Evolutionary conservation across 2,113 vertebrate genomes (phyloP).

Genomic region (Morone chrysops): DNA sequence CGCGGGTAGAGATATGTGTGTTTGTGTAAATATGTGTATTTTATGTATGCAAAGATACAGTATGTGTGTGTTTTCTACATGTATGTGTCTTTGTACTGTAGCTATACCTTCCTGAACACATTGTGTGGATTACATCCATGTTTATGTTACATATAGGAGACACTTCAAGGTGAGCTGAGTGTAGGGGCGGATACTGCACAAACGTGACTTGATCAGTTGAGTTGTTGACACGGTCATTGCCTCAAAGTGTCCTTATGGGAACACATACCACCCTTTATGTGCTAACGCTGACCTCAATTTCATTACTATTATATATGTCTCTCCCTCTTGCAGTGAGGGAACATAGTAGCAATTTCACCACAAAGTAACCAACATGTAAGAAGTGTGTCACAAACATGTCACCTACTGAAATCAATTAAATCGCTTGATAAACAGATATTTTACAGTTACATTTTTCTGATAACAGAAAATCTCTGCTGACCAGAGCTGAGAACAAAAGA

Average conservation of each 20-base stretch:
- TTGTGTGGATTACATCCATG: not conserved
- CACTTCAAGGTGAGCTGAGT: constrained; percentile 55
- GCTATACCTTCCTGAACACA: not conserved
- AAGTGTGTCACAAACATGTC: not conserved
- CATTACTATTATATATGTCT: not conserved
- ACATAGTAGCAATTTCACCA: not conserved
- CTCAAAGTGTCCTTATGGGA: constrained; percentile 5
- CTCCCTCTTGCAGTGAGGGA: not conserved
- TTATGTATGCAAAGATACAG: not conserved
- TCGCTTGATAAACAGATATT: not conserved
- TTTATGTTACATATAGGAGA: constrained; percentile 19
- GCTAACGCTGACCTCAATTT: not conserved
- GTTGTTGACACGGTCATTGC: constrained; percentile 1
- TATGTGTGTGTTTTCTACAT: not conserved
- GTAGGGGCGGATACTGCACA: not conserved
- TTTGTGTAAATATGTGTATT: not conserved
- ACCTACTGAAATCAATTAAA: not conserved
- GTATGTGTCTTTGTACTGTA: not conserved
- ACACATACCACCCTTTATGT: not conserved
- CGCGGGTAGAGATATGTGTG: not conserved
- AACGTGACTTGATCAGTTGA: constrained; percentile 27
- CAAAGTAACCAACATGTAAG: not conserved
- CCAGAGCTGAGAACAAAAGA: not conserved
- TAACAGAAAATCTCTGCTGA: not conserved
- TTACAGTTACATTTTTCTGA: not conserved